Evolutionary conservation across 2,797 vertebrate genomes (phyloP), one percentile per base, ranked within the genome.

Genomic region (Zalophus californianus): DNA sequence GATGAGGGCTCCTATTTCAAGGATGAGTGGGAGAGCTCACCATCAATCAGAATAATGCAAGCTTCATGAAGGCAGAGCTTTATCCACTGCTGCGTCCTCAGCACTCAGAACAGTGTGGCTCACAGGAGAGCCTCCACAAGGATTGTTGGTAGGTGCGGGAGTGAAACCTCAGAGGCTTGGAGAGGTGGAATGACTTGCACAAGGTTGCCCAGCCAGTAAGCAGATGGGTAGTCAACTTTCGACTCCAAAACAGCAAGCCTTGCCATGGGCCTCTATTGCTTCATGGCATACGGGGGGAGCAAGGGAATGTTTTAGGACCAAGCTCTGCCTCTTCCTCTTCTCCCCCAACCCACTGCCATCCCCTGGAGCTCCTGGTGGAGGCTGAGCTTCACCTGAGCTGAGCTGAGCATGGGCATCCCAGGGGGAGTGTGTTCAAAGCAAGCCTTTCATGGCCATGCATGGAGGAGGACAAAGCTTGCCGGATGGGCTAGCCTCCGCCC

Each of bases 401-500:
- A 8, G 64, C 64, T 35, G 32, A 68, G 54, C 54, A 56, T 21
- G 54, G 54, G 64, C 16, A 44, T 56, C 80, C 82, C 60, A 16
- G 35, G 2, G 15, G 12, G 21, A 32, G 54, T 1, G 0, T 14
- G 44, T 68, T 52, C 90, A 23, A 60, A n/a, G 75, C 16, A 4
- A 56, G n/a, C 48, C 62, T 52, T 32, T 48, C n/a, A 15, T 0
- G 20, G 72, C 38, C 0, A 8, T 7, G 38, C 1, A 0, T 0
- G 14, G 38, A 48, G 41, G 14, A 15, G 32, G 32, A 32, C 62
- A 64, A 29, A 32, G 25, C 9, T 1, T 15, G 52, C 80, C 84
- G 20, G 20, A 2, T 32, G 20, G 62, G 54, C 86, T n/a, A 79
- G 70, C 64, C 56, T 88, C 54, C 32, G 27, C 27, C 23, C 4